Percentiles rank a stretch among this genome's conserved stretches.
These are phyloP conservation scores for Pelvicachromis taeniatus DNA, from an alignment of 2,113 vertebrate genomes.

Conservation along the genomic window DNA sequence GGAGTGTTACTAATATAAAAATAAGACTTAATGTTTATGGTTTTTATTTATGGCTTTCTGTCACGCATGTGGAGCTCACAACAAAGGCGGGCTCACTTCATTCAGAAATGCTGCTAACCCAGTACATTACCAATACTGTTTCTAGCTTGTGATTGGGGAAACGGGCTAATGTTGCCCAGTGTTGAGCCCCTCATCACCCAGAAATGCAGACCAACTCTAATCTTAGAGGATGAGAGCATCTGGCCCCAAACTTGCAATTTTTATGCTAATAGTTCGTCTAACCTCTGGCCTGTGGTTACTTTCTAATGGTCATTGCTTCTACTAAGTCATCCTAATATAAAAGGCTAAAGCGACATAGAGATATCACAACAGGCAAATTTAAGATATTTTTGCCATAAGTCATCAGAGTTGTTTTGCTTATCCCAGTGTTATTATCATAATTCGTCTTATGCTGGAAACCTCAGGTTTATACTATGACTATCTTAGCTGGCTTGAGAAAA, in stretches of 20 bases:
- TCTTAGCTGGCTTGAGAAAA: not conserved
- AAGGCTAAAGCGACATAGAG: not conserved
- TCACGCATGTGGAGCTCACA: not conserved
- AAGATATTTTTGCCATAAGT: not conserved
- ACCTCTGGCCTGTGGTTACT: not conserved
- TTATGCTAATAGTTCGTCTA: not conserved
- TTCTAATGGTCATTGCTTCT: not conserved
- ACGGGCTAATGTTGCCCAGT: not conserved
- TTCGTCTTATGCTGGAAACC: not conserved
- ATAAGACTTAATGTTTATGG: not conserved
- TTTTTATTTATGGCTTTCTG: not conserved
- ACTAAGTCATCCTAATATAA: not conserved
- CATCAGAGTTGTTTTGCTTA: not conserved
- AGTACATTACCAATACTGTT: not conserved
- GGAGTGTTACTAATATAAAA: not conserved
- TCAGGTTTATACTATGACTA: not conserved
- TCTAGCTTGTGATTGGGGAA: not conserved
- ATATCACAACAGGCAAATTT: not conserved
- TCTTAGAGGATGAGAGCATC: not conserved
- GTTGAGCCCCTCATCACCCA: fast-evolving
- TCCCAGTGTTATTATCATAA: not conserved
- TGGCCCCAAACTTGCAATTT: not conserved
- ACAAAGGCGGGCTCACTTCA: not conserved
- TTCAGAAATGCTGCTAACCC: not conserved
- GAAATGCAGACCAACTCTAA: not conserved